phyloP scores from a whole-genome alignment of 2,888 invertebrate genomes.

The Protonemura montana region DNA sequence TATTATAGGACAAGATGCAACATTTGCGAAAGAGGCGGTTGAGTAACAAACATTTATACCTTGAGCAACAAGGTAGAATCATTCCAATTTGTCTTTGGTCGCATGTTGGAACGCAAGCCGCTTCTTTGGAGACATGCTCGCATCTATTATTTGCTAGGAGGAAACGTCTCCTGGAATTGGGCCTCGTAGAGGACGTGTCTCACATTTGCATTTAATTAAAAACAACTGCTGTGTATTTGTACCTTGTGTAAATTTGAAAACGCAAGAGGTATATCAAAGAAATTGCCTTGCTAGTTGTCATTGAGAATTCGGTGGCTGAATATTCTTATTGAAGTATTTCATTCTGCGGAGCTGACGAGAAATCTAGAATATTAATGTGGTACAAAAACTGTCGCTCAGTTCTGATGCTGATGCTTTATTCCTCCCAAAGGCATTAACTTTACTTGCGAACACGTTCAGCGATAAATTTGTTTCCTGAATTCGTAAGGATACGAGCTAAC shows the following conservation, averaged over 20 bases:
- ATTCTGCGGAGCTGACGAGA: too few species aligned
- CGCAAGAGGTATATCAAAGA: too few species aligned
- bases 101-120: not conserved
- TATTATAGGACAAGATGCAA: not conserved
- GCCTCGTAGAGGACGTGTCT: not conserved
- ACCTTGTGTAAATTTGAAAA: too few species aligned
- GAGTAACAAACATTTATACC: not conserved
- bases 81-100: slow-evolving; percentile 7
- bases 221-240: not conserved
- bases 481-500: not conserved
- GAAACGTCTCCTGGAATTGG: not conserved
- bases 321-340: too few species aligned
- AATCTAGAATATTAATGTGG: not conserved
- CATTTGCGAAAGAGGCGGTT: not conserved
- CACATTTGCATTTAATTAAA: not conserved
- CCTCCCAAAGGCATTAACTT: not conserved
- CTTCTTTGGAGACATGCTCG: not conserved
- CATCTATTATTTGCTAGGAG: not conserved
- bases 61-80: not conserved
- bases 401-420: not conserved
- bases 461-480: slow-evolving; percentile 7
- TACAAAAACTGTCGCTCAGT: not conserved
- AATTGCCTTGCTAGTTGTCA: too few species aligned
- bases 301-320: too few species aligned
- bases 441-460: not conserved